Percentiles rank a stretch among this genome's conserved stretches.
Evolutionary conservation across 1,140 invertebrate species (phyloP).

Genomic region (Drosophila subpulchrella): DNA sequence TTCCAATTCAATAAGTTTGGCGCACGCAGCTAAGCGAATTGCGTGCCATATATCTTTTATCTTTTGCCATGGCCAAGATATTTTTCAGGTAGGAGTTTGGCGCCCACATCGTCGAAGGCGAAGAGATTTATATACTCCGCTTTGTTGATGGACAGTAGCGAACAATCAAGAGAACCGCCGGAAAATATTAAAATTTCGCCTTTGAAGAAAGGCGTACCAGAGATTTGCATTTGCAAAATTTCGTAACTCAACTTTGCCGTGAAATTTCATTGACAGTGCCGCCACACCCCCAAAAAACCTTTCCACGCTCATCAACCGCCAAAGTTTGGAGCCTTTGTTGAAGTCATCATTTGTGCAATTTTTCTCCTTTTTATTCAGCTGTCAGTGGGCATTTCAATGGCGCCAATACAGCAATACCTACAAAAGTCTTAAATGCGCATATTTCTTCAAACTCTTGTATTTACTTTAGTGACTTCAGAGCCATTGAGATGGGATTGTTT

Average conservation of each 20-base stretch:
- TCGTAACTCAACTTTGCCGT: constrained; percentile 39
- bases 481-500: constrained; percentile 69
- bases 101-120: constrained; percentile 30
- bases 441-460: constrained; percentile 36
- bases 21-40: constrained; percentile 59
- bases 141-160: constrained; percentile 54
- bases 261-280: constrained; percentile 62
- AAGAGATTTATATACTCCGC: constrained; percentile 44
- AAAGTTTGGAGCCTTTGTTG: constrained; percentile 52
- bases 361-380: constrained; percentile 18
- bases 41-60: constrained; percentile 59
- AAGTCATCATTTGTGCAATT: constrained; percentile 36
- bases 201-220: constrained; percentile 17
- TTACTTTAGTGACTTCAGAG: constrained; percentile 52
- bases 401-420: constrained; percentile 19
- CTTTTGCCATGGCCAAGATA: constrained; percentile 24
- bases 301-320: constrained; percentile 62
- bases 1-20: constrained; percentile 78
- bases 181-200: constrained; percentile 47
- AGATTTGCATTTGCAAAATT: constrained; percentile 35
- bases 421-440: constrained; percentile 20
- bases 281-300: constrained; percentile 55
- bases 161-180: constrained; percentile 46
- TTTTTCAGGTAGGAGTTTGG: constrained; percentile 23
- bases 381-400: constrained; percentile 34